Percentiles rank a stretch among this genome's conserved stretches.
These are phyloP conservation scores for Aproaerema taeniolella DNA, from an alignment of 2,888 invertebrate genomes.

Conservation along the genomic window DNA sequence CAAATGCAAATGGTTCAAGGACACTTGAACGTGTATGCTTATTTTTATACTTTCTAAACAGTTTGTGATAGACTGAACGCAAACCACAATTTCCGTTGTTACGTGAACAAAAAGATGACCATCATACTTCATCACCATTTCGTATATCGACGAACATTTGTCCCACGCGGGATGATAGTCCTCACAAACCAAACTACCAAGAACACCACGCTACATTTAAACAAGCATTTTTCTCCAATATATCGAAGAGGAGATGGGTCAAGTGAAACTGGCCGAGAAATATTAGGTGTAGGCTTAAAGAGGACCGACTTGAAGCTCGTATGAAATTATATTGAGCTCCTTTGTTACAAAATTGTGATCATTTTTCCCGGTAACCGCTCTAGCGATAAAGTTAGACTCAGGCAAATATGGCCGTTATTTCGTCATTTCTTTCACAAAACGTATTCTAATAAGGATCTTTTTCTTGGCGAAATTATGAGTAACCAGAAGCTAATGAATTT, in stretches of 20 bases:
- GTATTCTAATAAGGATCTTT: too few species aligned
- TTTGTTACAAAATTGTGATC: conserved; percentile 36
- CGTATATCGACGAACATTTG: conserved; percentile 30
- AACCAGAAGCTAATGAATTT: too few species aligned
- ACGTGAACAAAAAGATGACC: conserved; percentile 11
- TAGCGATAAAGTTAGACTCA: not conserved
- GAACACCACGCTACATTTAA: conserved; percentile 11
- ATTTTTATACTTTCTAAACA: too few species aligned
- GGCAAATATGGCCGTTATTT: too few species aligned
- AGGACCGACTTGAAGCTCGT: conserved; percentile 26
- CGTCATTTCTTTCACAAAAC: not conserved
- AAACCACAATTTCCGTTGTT: conserved; percentile 4
- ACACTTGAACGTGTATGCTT: too few species aligned
- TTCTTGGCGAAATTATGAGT: too few species aligned
- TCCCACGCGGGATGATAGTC: conserved; percentile 16
- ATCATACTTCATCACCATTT: conserved; percentile 31
- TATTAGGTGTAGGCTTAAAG: conserved; percentile 27
- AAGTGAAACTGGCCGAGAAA: conserved; percentile 21
- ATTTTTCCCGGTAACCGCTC: conserved; percentile 26
- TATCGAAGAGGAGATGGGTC: conserved; percentile 19
- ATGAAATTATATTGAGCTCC: conserved; percentile 34
- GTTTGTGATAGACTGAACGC: too few species aligned
- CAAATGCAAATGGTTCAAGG: too few species aligned
- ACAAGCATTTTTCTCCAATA: not conserved
- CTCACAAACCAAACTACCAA: conserved; percentile 13